These are phyloP conservation scores for Hypothenemus hampei DNA, from an alignment of 1,140 invertebrate genomes.

Conservation along the genomic window DNA sequence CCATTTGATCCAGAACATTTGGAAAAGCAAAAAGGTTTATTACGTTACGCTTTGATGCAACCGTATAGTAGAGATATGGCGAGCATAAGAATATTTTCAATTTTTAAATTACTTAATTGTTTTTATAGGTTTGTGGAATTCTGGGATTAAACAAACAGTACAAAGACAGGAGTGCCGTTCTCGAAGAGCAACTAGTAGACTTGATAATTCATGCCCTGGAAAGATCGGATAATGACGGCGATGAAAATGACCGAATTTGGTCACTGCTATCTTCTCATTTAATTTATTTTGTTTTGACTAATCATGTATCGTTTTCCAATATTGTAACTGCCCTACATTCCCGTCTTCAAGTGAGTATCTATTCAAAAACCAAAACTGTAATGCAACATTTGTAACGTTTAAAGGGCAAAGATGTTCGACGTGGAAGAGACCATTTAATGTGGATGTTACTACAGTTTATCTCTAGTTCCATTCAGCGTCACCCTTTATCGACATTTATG, in stretches of 20 bases:
- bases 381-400: neutral
- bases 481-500: slow-evolving; percentile 83
- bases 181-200: slow-evolving; percentile 92
- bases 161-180: slow-evolving; percentile 75
- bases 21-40: slow-evolving; percentile 80
- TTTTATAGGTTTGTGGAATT: slow-evolving; percentile 65
- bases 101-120: neutral
- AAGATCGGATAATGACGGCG: slow-evolving; percentile 72
- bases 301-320: slow-evolving; percentile 89
- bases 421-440: slow-evolving; percentile 92
- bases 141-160: slow-evolving; percentile 88
- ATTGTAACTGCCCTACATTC: slow-evolving; percentile 86
- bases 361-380: neutral
- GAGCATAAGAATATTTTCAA: neutral
- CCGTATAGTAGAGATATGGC: slow-evolving; percentile 96
- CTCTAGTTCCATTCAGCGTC: slow-evolving; percentile 92
- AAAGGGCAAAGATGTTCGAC: slow-evolving; percentile 48
- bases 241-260: slow-evolving; percentile 81
- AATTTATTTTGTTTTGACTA: slow-evolving; percentile 93
- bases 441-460: slow-evolving; percentile 97
- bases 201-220: slow-evolving; percentile 90
- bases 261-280: slow-evolving; percentile 90
- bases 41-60: slow-evolving; percentile 89
- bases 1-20: slow-evolving; percentile 88
- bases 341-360: slow-evolving; percentile 33